A percentile compares a stretch with the other conserved stretches of the same genome.
Evolutionary conservation across 2,888 invertebrate genomes (phyloP).

Genomic region (Pterobdella sp.): DNA sequence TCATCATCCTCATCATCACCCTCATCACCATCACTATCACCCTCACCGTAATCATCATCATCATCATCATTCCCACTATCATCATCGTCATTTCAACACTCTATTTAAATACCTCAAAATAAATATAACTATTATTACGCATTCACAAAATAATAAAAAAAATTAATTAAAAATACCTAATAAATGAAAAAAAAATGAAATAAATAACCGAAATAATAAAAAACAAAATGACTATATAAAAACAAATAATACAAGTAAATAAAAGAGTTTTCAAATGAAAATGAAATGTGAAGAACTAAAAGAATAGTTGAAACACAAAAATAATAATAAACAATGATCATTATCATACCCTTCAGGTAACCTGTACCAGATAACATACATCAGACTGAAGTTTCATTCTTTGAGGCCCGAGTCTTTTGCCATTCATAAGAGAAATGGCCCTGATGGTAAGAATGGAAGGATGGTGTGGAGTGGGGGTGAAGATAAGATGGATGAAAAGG

Average conservation of each 20-base stretch:
- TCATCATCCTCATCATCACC: slow-evolving; percentile 13
- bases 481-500: background rate
- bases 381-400: slow-evolving; percentile 84
- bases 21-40: background rate
- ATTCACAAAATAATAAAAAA: too few species aligned
- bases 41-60: background rate
- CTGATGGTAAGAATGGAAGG: slow-evolving; percentile 8
- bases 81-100: slow-evolving; percentile 11
- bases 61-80: slow-evolving; percentile 6
- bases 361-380: slow-evolving; percentile 92
- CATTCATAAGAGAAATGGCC: slow-evolving; percentile 64
- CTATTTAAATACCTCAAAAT: background rate
- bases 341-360: slow-evolving; percentile 54
- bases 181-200: too few species aligned
- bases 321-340: too few species aligned
- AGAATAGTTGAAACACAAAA: too few species aligned
- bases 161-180: too few species aligned
- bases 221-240: too few species aligned
- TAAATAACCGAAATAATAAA: too few species aligned
- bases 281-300: too few species aligned
- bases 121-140: background rate
- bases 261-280: too few species aligned
- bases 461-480: too few species aligned
- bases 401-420: slow-evolving; percentile 95
- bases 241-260: too few species aligned